Conservation (phyloP, 2,888 invertebrate species). For the Hemaris fuciformis region DNA sequence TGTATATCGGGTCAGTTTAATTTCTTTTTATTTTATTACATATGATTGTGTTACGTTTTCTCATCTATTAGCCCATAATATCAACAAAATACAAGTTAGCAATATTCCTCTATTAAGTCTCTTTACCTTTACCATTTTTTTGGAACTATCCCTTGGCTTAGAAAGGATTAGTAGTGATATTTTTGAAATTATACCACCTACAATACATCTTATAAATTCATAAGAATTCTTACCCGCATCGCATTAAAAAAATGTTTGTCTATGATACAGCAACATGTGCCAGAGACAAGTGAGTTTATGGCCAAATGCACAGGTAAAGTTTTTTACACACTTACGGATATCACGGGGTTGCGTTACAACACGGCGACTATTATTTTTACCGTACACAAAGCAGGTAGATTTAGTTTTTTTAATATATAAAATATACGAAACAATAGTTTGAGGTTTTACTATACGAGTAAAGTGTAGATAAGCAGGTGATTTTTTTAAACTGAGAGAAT, state of each 20-base stretch:
- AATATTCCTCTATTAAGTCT: too few species aligned
- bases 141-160: too few species aligned
- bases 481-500: background rate
- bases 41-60: too few species aligned
- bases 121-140: too few species aligned
- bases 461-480: constrained; percentile 1
- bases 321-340: constrained; percentile 50
- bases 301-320: constrained; percentile 9
- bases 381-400: constrained; percentile 55
- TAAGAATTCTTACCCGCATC: background rate
- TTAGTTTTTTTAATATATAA: constrained; percentile 12
- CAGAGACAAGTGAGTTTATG: background rate
- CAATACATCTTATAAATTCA: too few species aligned
- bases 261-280: background rate
- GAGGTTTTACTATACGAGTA: background rate
- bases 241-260: background rate
- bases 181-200: too few species aligned
- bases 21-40: too few species aligned
- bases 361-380: constrained; percentile 53
- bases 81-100: too few species aligned
- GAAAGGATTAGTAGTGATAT: too few species aligned
- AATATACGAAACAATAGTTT: background rate
- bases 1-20: too few species aligned
- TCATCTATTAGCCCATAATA: too few species aligned
- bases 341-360: constrained; percentile 55